Evolutionary conservation across 1,140 invertebrate genomes (phyloP), one percentile per base, ranked within the genome.

Genomic region (Sminthurides bifidus): DNA sequence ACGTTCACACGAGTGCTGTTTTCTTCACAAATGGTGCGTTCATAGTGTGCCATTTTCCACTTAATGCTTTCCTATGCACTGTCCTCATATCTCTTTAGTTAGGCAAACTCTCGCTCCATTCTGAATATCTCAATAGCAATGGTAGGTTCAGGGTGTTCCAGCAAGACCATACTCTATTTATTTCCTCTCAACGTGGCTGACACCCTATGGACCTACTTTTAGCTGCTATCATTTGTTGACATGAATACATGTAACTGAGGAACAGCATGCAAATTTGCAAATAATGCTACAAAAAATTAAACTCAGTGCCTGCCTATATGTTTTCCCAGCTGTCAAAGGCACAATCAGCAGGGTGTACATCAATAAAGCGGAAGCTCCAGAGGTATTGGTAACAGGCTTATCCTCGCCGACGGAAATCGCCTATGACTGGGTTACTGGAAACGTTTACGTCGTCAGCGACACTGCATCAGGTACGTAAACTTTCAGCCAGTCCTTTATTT

Each of bases 351-450:
- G 51, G 30, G 24, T 27, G 10, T 41, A 41, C 29, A 40, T 52
- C 17, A 24, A 52, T 8, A 3, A 35, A 8, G 43, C 24, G 10
- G 43, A 33, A 2, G 21, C 35, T 26, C 24, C 23, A 1, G 52
- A 54, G 35, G 33, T 27, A 14, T 19, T 54, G 24, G 12, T 54
- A 19, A 46, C 21, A 2, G 23, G 29, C 37, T 23, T 54, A 24
- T 3, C 31, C 3, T 26, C 6, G 15, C 53, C 53, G 10, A 35
- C 27, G 17, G 5, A 35, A 17, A 21, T 54, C 10, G 21, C 53
- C 1, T 54, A 54, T 24, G 53, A 54, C 33, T 54, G 53, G 53
- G 37, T 54, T 26, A 46, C 30, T 8, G 37, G 48, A n/a, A 54
- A 54, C 26, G 2, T 48, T 19, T 43, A 17, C 8, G 29, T 30